A percentile compares a stretch with the other conserved stretches of the same genome.
Evolutionary conservation across 2,888 invertebrate genomes (phyloP).

Genomic region (Macroteleia sp.): DNA sequence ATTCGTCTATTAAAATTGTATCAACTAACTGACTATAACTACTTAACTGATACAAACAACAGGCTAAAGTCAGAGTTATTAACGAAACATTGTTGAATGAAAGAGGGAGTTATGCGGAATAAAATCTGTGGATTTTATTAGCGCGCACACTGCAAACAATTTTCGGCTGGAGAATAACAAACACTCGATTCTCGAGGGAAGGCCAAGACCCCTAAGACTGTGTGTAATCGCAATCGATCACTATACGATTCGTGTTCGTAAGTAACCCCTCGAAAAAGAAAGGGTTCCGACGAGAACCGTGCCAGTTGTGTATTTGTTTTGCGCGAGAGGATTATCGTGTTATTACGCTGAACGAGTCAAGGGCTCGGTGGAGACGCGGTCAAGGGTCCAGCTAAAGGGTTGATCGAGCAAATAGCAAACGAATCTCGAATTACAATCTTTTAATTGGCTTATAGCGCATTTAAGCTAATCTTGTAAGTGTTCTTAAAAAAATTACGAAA

Average conservation of each 20-base stretch:
- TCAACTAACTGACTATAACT: neutral
- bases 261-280: conserved; percentile 69
- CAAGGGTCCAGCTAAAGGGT: conserved; percentile 71
- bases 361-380: conserved; percentile 64
- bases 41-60: conserved; percentile 5
- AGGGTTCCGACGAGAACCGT: conserved; percentile 72
- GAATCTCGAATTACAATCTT: conserved; percentile 76
- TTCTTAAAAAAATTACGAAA: conserved; percentile 42
- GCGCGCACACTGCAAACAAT: conserved; percentile 79
- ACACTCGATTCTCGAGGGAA: conserved; percentile 70
- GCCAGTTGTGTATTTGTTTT: conserved; percentile 78
- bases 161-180: conserved; percentile 82
- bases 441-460: conserved; percentile 69
- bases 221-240: conserved; percentile 81
- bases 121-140: conserved; percentile 53
- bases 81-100: neutral
- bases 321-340: conserved; percentile 81
- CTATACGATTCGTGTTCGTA: conserved; percentile 56
- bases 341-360: conserved; percentile 78
- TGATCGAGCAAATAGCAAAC: conserved; percentile 63
- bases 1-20: conserved; percentile 17
- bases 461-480: conserved; percentile 49
- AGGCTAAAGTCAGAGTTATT: neutral
- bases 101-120: neutral
- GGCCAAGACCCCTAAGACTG: conserved; percentile 70